These are phyloP conservation scores for Neria commutata DNA, from an alignment of 2,888 invertebrate species.

Conservation along the genomic window DNA sequence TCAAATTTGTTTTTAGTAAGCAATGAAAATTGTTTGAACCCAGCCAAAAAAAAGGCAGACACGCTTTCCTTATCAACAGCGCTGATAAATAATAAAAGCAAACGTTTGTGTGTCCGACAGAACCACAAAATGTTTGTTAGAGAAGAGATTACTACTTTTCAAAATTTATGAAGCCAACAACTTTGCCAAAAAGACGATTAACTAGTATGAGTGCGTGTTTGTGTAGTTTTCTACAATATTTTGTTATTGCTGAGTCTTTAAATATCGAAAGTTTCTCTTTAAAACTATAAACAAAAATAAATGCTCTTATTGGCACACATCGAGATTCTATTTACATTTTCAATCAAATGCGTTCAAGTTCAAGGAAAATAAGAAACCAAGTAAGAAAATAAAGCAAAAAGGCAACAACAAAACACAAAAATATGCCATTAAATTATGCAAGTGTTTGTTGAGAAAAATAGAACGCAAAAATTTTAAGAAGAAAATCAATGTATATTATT, in stretches of 20 bases:
- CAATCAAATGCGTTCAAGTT: constrained; percentile 3
- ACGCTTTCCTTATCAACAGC: neutral
- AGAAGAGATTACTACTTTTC: neutral
- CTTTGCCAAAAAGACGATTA: neutral
- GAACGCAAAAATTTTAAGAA: too few relatives aligned
- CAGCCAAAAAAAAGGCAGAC: neutral
- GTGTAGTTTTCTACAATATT: too few relatives aligned
- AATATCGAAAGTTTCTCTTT: neutral
- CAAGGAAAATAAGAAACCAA: constrained; percentile 4
- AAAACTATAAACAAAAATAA: neutral
- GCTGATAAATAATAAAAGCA: neutral
- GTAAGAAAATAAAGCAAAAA: too few relatives aligned
- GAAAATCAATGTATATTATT: too few relatives aligned
- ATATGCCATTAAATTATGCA: too few relatives aligned
- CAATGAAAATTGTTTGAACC: too few relatives aligned
- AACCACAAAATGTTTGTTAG: neutral
- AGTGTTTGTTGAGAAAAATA: too few relatives aligned
- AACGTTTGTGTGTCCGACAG: neutral
- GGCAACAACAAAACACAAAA: too few relatives aligned
- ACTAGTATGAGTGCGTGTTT: too few relatives aligned
- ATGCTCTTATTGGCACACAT: neutral
- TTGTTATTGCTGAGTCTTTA: neutral
- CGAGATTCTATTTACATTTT: too few relatives aligned
- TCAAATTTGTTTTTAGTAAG: too few relatives aligned
- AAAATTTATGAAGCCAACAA: neutral